Conservation (phyloP, 2,797 vertebrate species). For the Sebastes kiyomatsui region DNA sequence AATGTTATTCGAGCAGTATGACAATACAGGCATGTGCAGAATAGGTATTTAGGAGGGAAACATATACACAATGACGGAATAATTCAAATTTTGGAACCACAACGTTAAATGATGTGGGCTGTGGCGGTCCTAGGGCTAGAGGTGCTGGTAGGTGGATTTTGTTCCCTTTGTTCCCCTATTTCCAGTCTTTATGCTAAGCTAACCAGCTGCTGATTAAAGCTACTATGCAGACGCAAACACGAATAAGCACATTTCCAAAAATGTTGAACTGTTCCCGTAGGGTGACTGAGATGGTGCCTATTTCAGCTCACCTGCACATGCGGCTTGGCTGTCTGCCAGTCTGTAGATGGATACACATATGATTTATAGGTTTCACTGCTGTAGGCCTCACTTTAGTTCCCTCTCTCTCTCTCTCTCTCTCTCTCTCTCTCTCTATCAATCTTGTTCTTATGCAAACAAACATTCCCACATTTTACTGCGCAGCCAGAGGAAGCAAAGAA, state of each 20-base stretch:
- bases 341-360: slow-evolving; percentile 26
- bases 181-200: not conserved
- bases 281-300: not conserved
- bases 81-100: too few relatives aligned
- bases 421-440: not conserved
- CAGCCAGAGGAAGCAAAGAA: not conserved
- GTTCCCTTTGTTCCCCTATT: not conserved
- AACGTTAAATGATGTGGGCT: too few relatives aligned
- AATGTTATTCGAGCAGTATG: not conserved
- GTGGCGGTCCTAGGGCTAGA: not conserved
- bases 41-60: not conserved
- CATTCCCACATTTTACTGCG: not conserved
- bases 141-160: not conserved
- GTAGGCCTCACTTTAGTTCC: not conserved
- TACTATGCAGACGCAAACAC: not conserved
- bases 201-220: not conserved
- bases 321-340: not conserved
- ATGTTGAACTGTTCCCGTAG: not conserved
- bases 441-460: slow-evolving; percentile 31
- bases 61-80: not conserved
- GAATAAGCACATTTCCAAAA: not conserved
- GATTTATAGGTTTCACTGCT: not conserved
- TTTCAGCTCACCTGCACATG: not conserved
- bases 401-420: not conserved
- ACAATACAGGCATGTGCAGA: not conserved